These are phyloP conservation scores for Adelosebastes latens DNA, from an alignment of 2,797 vertebrate species.

Conservation along the genomic window DNA sequence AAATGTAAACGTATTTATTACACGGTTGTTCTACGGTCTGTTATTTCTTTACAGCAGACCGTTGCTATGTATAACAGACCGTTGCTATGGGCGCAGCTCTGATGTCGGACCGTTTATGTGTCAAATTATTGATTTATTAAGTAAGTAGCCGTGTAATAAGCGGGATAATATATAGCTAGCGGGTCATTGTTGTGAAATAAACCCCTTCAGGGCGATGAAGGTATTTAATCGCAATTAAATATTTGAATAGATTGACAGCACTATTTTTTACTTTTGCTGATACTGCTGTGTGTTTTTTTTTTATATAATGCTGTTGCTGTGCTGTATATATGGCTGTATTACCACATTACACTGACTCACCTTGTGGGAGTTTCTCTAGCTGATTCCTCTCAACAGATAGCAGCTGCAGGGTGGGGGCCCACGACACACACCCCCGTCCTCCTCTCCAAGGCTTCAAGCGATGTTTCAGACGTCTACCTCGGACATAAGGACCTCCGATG, in stretches of 20 bases:
- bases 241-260: not conserved
- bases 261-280: not conserved
- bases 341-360: constrained; percentile 81
- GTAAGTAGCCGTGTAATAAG: no score
- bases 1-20: no score
- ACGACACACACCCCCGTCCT: constrained; percentile 46
- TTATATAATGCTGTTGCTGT: not conserved
- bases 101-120: no score
- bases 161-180: no score
- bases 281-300: not conserved
- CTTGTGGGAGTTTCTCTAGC: constrained; percentile 82
- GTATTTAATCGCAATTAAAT: no score
- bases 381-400: constrained; percentile 86
- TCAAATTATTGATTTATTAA: no score
- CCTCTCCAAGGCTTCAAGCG: constrained; percentile 6
- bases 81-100: no score
- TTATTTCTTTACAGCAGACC: no score
- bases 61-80: no score
- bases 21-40: no score
- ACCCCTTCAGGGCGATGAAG: no score
- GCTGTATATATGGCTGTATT: constrained; percentile 2
- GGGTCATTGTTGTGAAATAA: no score
- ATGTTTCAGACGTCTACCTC: constrained; percentile 19
- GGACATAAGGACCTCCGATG: constrained; percentile 24
- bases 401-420: constrained; percentile 84